These are phyloP conservation scores for Formica exsecta DNA, from an alignment of 1,140 invertebrate species.

Conservation along the genomic window DNA sequence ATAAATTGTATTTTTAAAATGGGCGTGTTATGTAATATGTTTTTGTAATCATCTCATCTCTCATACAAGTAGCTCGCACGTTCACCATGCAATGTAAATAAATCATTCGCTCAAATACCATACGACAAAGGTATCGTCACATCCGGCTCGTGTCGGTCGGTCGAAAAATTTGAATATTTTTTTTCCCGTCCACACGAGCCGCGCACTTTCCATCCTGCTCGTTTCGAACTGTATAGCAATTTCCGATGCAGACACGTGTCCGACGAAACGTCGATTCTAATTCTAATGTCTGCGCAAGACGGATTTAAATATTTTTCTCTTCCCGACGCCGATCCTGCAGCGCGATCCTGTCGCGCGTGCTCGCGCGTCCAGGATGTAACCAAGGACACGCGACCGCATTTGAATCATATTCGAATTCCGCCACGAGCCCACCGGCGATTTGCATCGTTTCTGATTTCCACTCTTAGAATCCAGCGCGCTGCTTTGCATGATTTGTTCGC, in stretches of 20 bases:
- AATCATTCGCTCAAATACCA: conserved; percentile 64
- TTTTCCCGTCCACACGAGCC: conserved; percentile 61
- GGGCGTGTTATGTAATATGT: conserved; percentile 8
- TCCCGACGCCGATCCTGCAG: conserved; percentile 47
- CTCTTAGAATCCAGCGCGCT: conserved; percentile 58
- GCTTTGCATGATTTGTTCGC: conserved; percentile 54
- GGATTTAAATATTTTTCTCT: conserved; percentile 77
- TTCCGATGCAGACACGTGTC: conserved; percentile 79
- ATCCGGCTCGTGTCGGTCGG: conserved; percentile 75
- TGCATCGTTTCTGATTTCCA: conserved; percentile 77
- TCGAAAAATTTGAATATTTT: conserved; percentile 79
- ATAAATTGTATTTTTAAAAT: conserved; percentile 2
- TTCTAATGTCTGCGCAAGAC: conserved; percentile 79
- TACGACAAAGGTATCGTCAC: conserved; percentile 64
- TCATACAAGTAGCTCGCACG: not conserved
- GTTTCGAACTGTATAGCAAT: conserved; percentile 29
- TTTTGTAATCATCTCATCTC: conserved; percentile 17
- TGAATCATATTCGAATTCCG: conserved; percentile 77
- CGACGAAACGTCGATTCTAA: conserved; percentile 81
- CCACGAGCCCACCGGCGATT: conserved; percentile 71
- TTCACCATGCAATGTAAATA: conserved; percentile 71
- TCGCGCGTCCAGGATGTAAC: conserved; percentile 53
- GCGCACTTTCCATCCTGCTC: conserved; percentile 42
- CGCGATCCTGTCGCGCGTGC: conserved; percentile 36
- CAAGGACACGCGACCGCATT: conserved; percentile 81